Evolutionary conservation across 2,113 vertebrate genomes (phyloP), one percentile per base, ranked within the genome.

Genomic region (Chloebia gouldiae): DNA sequence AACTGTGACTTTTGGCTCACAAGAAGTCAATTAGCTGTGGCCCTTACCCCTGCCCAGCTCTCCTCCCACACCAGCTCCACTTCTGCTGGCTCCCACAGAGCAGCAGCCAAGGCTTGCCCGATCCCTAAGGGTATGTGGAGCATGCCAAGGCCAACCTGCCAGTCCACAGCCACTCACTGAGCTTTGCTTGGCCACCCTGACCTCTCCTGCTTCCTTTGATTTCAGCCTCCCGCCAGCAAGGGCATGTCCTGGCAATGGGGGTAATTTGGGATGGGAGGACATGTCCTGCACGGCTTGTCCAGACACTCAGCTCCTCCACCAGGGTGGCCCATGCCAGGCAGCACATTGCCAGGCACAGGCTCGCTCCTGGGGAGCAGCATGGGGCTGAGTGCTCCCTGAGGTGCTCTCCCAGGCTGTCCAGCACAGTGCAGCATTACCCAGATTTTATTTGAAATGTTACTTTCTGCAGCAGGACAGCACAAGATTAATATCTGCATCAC

Each of bases 101-200:
- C 31, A 65, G 49, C 49, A 65, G 78, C 61, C 57, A 49, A 45
- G 73, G 37, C 54, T 91, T 72, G 66, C 75, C 63, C 0, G 0
- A n/a, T 37, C 53, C 60, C 51, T 47, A 15, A 56, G 87, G 71
- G 18, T 2, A 33, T 0, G 0, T 10, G 28, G 35, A 90, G 57
- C 57, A 54, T 0, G 0, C 44, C 70, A 40, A 44, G 49, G 40
- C 69, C 69, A 78, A 53, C 27, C 15, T 14, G 21, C 13, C 64
- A 24, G 25, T 15, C 70, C 61, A 33, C 64, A 68, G 73, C 56
- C 2, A 0, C 66, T 65, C 20, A 0, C n/a, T 24, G 40, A 16
- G 69, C 86, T 89, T 39, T 21, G 51, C 42, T 39, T 72, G 81
- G 39, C 75, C 93, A 68, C 63, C 30, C 23, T 22, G 51, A 42